Evolutionary conservation across 2,113 vertebrate genomes (phyloP), one percentile per base, ranked within the genome.

Genomic region (Hemibagrus wyckioides): DNA sequence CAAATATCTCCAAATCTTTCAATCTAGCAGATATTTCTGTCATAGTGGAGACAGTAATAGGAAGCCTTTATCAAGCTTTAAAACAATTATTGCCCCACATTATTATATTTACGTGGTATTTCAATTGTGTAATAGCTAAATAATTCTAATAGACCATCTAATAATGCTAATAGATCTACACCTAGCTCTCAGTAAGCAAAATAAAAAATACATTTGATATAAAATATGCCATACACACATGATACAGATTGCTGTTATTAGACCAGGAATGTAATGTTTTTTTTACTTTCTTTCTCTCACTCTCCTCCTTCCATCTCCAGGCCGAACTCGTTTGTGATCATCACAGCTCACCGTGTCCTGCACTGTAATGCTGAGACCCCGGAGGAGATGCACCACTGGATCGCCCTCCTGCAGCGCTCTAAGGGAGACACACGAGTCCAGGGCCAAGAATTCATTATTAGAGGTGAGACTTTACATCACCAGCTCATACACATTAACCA

Each of bases 371-470:
- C 98, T 0, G 98, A 99, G 92, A 97, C 97, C 0, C 97, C 98
- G 0, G 98, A 99, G 91, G 98, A 99, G 94, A 99, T 99, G 98
- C 98, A 99, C 89, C 98, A 99, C 94, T 99, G 98, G 98, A 99
- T 99, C 89, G 96, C 98, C 0, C 93, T 99, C 90, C 96, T 99
- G 80, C 98, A 99, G 91, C 95, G 98, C 63, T 98, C 96, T 61
- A 99, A 99, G 87, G 98, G 98, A 3, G 98, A 99, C 95, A 96
- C 97, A 0, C 92, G 97, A 5, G 98, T 99, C 15, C 97, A 99
- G 67, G 98, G 98, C 9, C 98, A 99, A 92, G 98, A 99, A 90
- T 99, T 99, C 91, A 97, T 99, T 87, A 96, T 99, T 89, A 92
- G 98, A 93, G 98, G 98, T 99, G 92, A 94, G 17, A 0, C 13